A percentile compares a stretch with the other conserved stretches of the same genome.
phyloP scores from a whole-genome alignment of 1,140 invertebrate genomes.

The Platyscapa corneri region DNA sequence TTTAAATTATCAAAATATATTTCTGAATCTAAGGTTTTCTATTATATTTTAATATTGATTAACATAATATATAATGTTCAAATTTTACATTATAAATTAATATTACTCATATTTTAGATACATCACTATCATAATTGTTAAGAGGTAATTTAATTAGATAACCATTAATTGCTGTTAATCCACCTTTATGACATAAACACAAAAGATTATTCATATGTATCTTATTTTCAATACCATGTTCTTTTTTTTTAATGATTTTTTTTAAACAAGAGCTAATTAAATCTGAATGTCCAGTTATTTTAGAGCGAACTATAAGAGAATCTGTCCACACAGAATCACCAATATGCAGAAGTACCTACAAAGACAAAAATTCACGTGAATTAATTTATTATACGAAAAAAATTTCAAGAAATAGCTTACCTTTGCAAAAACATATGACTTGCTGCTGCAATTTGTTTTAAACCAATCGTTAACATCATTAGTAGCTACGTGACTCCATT shows the following conservation, averaged over 20 bases:
- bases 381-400: too few species aligned
- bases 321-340: slow-evolving; percentile 68
- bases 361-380: slow-evolving; percentile 30
- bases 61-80: too few species aligned
- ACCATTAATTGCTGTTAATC: slow-evolving; percentile 51
- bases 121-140: neutral
- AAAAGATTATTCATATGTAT: slow-evolving; percentile 59
- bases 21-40: too few species aligned
- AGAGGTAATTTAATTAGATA: neutral
- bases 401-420: slow-evolving; percentile 53
- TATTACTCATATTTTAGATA: slow-evolving; percentile 3
- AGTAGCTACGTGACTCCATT: slow-evolving; percentile 64
- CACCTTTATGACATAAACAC: slow-evolving; percentile 56
- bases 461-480: slow-evolving; percentile 61
- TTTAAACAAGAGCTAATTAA: slow-evolving; percentile 59
- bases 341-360: slow-evolving; percentile 64
- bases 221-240: slow-evolving; percentile 60
- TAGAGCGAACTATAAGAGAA: slow-evolving; percentile 62
- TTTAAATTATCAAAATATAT: neutral
- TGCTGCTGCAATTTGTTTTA: slow-evolving; percentile 53
- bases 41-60: too few species aligned
- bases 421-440: slow-evolving; percentile 61
- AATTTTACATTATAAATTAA: too few species aligned
- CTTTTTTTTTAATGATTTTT: slow-evolving; percentile 54
- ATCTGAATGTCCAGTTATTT: slow-evolving; percentile 61